Percentiles rank a stretch among this genome's conserved stretches.
Evolutionary conservation across 2,888 invertebrate species (phyloP).

Genomic region (Pharmacophagus antenor): DNA sequence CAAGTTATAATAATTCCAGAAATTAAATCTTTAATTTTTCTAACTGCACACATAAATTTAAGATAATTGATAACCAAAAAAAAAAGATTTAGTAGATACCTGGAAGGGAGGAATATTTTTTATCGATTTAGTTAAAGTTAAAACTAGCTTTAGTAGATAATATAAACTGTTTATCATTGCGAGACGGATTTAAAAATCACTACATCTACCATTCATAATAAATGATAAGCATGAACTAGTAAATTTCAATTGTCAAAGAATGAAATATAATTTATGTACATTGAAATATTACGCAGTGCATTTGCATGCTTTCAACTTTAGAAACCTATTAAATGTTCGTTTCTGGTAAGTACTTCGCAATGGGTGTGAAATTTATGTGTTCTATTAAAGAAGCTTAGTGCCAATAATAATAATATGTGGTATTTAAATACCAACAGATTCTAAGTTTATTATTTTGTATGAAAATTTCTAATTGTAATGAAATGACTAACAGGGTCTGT

Average conservation of each 20-base stretch:
- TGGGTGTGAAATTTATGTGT: constrained; percentile 58
- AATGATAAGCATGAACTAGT: neutral
- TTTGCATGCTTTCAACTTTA: constrained; percentile 46
- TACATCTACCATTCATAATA: neutral
- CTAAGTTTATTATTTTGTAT: constrained; percentile 58
- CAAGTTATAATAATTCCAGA: neutral
- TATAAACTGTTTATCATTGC: too few species aligned
- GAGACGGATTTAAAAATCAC: too few species aligned
- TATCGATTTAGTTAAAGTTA: too few species aligned
- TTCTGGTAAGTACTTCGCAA: constrained; percentile 37
- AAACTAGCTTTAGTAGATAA: too few species aligned
- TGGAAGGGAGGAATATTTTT: too few species aligned
- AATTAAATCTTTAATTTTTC: too few species aligned
- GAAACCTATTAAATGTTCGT: constrained; percentile 31
- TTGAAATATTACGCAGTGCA: constrained; percentile 15
- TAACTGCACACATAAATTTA: too few species aligned
- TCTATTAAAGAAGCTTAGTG: constrained; percentile 60
- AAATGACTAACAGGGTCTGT: constrained; percentile 23
- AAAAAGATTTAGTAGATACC: too few species aligned
- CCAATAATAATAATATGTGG: constrained; percentile 52
- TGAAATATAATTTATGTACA: constrained; percentile 8
- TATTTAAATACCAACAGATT: constrained; percentile 45
- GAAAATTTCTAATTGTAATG: constrained; percentile 51
- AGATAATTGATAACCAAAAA: too few species aligned
- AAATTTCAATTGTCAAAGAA: neutral